A percentile compares a stretch with the other conserved stretches of the same genome.
phyloP scores from a whole-genome alignment of 30 jellyfish, hydroid and myxozoan species.

The Aurelia aurita region DNA sequence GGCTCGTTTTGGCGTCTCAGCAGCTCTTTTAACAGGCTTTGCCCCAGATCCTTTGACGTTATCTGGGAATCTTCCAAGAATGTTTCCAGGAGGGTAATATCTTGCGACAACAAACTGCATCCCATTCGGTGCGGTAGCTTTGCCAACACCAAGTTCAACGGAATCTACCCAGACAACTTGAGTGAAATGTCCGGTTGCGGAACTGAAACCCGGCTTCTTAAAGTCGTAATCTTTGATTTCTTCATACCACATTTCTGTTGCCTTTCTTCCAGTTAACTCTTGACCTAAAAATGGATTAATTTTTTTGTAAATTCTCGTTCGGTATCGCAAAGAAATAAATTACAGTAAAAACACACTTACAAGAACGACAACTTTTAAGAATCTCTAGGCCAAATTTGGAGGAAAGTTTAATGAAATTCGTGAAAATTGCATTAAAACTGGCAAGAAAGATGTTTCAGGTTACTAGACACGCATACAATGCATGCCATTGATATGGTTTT shows the following conservation, averaged over 20 bases:
- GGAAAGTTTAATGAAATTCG: too few species aligned
- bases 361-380: too few species aligned
- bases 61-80: conserved; percentile 88
- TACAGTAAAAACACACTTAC: too few species aligned
- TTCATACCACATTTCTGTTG: conserved; percentile 99
- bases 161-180: conserved; percentile 99
- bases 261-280: conserved; percentile 95
- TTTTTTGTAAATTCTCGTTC: background rate
- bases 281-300: conserved; percentile 65
- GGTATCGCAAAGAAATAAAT: background rate
- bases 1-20: conserved; percentile 48
- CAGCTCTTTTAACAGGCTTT: conserved; percentile 40
- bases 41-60: conserved; percentile 89
- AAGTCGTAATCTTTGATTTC: conserved; percentile 93
- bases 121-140: conserved; percentile 94
- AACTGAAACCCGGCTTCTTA: conserved; percentile 91
- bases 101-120: conserved; percentile 98
- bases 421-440: too few species aligned
- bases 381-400: too few species aligned
- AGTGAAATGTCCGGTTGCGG: conserved; percentile 99
- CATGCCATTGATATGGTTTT: too few species aligned
- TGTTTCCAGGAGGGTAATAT: conserved; percentile 97
- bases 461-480: too few species aligned
- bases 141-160: conserved; percentile 95
- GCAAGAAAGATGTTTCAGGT: too few species aligned